phyloP scores from a whole-genome alignment of 2,797 vertebrate genomes.

The Phrynocephalus guinanensis region DNA sequence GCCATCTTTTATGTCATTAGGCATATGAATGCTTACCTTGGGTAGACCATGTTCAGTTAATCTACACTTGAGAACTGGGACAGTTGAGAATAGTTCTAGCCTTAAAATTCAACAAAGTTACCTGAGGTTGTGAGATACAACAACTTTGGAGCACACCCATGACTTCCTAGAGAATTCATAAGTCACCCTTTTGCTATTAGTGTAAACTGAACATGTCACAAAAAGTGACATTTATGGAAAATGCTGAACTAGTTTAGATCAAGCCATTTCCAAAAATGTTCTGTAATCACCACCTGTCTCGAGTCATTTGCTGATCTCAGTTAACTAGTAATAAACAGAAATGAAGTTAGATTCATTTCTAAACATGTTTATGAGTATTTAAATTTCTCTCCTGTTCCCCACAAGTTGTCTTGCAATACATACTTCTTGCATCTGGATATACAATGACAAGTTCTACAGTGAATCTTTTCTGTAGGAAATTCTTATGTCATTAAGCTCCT shows the following conservation, averaged over 20 bases:
- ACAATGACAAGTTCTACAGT: not conserved
- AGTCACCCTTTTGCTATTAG: not conserved
- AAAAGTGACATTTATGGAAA: not conserved
- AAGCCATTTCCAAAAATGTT: not conserved
- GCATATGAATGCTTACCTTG: not conserved
- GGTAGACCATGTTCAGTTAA: not conserved
- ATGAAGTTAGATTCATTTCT: not conserved
- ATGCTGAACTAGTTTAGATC: too few species aligned
- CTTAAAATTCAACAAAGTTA: not conserved
- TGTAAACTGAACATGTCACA: not conserved
- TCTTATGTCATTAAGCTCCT: not conserved
- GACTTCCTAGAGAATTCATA: not conserved
- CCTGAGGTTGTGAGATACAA: not conserved
- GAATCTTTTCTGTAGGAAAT: not conserved
- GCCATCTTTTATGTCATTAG: not conserved
- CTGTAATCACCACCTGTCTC: not conserved
- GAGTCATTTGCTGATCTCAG: not conserved
- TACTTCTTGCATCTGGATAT: not conserved
- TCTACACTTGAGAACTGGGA: not conserved
- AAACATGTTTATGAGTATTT: not conserved
- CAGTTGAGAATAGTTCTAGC: not conserved
- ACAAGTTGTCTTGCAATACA: not conserved
- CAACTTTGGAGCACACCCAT: not conserved
- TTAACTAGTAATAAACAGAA: not conserved
- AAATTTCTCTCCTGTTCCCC: not conserved